Conservation (phyloP, 2,888 invertebrate species). For the Cheilosia scutellata region DNA sequence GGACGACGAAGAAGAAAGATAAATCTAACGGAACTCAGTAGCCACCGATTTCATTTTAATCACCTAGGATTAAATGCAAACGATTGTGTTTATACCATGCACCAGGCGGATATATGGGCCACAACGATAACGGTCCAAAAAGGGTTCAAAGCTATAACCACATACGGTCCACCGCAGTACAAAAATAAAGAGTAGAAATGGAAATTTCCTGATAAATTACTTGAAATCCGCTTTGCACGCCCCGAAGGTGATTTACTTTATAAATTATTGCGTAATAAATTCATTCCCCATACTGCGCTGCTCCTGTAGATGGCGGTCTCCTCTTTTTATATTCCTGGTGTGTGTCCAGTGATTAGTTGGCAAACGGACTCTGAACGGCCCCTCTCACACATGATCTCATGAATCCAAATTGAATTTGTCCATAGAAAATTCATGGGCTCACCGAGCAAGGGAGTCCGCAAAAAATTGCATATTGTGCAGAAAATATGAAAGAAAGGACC, state of each 20-base stretch:
- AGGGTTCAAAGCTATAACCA: slow-evolving; percentile 34
- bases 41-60: slow-evolving; percentile 62
- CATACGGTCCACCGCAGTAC: not conserved
- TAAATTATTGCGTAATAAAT: slow-evolving; percentile 71
- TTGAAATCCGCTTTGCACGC: slow-evolving; percentile 51
- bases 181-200: slow-evolving; percentile 50
- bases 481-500: slow-evolving; percentile 35
- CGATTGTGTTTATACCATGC: slow-evolving; percentile 46
- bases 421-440: not conserved
- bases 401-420: slow-evolving; percentile 50
- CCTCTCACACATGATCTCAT: slow-evolving; percentile 33
- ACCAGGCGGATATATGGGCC: slow-evolving; percentile 12
- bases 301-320: not conserved
- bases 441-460: not conserved
- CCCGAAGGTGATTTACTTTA: slow-evolving; percentile 59
- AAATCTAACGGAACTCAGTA: slow-evolving; percentile 57
- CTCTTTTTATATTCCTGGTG: slow-evolving; percentile 13
- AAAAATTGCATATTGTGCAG: slow-evolving; percentile 53
- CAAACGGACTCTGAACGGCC: slow-evolving; percentile 40
- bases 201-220: slow-evolving; percentile 69
- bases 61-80: slow-evolving; percentile 64
- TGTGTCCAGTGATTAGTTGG: slow-evolving; percentile 51
- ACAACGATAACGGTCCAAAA: slow-evolving; percentile 47
- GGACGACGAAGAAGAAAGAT: slow-evolving; percentile 34
- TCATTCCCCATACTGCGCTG: not conserved